Base-by-base conservation (phyloP, 2,888 invertebrate species). In the Standfussiana lucernea region DNA sequence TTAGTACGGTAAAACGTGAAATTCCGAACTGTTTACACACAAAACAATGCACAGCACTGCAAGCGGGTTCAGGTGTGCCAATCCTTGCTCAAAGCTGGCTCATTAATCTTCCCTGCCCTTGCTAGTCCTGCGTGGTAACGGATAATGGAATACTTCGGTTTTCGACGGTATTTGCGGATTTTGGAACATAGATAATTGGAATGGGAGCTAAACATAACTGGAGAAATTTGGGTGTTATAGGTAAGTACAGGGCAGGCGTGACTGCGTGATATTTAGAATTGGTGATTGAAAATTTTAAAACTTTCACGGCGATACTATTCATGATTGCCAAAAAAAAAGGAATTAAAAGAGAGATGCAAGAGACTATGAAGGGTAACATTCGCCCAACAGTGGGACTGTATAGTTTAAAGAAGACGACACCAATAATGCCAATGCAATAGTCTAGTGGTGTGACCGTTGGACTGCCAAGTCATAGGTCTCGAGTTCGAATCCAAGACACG, bases 91-190 rank as follows among this genome's bases (percentile, higher is more conserved):
- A 93, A 91, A 94, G 92, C 94, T 91, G 89, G 78, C 90, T 93
- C 95, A 94, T 95, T 95, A 95, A 95, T 95, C 95, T 95, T 91
- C 84, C 87, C 81, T 79, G 82, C 86, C 74, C 79, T 77, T 80
- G 45, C 75, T 53, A 84, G 85, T 73, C 80, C 90, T 86, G 86
- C 88, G 89, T 77, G 86, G 84, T 86, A 87, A 69, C 80, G 78
- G 70, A 78, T 87, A 86, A 87, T 80, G 84, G 80, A 80, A 86
- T 77, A 83, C 80, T 86, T 80, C 73, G 76, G 84, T 78, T 65
- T 47, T 21, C 72, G 18, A 65, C 35, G 72, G 77, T 71, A 87
- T 81, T 79, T 72, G 74, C 0, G 65, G 82, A 80, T 82, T 80
- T 86, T 72, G 59, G 53, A 71, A 84, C 68, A 62, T 65, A 65